A percentile compares a stretch with the other conserved stretches of the same genome.
phyloP scores from a whole-genome alignment of 2,888 invertebrate genomes.

The Thera obeliscata region DNA sequence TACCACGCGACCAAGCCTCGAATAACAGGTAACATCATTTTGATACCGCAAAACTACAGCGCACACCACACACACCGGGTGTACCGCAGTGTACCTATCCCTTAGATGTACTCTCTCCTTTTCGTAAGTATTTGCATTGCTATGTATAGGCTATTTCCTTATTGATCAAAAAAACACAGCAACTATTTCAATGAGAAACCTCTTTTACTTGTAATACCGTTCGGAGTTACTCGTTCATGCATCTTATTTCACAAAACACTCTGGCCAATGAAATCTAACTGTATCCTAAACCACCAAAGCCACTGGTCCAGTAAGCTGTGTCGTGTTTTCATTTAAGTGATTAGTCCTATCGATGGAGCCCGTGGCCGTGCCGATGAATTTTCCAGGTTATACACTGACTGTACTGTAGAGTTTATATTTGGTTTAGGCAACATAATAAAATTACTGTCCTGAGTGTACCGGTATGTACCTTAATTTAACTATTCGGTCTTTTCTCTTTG shows the following conservation, averaged over 20 bases:
- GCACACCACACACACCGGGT: not conserved
- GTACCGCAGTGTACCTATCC: too few relatives aligned
- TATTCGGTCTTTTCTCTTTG: too few relatives aligned
- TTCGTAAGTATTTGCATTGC: too few relatives aligned
- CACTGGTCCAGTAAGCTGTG: slow-evolving; percentile 16
- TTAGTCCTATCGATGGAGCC: slow-evolving; percentile 23
- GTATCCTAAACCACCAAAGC: slow-evolving; percentile 19
- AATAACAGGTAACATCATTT: too few relatives aligned
- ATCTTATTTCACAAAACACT: slow-evolving; percentile 24
- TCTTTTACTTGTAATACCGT: not conserved
- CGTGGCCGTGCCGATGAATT: slow-evolving; percentile 14
- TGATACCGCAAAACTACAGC: not conserved
- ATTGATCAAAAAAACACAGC: not conserved
- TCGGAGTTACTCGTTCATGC: slow-evolving; percentile 1
- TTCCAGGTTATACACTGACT: slow-evolving; percentile 10
- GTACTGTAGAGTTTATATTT: not conserved
- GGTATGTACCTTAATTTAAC: too few relatives aligned
- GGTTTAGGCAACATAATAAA: not conserved
- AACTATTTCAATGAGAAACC: not conserved
- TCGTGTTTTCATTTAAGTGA: slow-evolving; percentile 32
- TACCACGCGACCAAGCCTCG: too few relatives aligned
- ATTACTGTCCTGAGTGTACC: too few relatives aligned
- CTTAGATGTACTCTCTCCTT: too few relatives aligned
- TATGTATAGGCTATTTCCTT: too few relatives aligned
- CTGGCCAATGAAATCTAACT: slow-evolving; percentile 24